Base-by-base conservation (phyloP, 2,888 invertebrate genomes). In the Alloscopus bannaensis region DNA sequence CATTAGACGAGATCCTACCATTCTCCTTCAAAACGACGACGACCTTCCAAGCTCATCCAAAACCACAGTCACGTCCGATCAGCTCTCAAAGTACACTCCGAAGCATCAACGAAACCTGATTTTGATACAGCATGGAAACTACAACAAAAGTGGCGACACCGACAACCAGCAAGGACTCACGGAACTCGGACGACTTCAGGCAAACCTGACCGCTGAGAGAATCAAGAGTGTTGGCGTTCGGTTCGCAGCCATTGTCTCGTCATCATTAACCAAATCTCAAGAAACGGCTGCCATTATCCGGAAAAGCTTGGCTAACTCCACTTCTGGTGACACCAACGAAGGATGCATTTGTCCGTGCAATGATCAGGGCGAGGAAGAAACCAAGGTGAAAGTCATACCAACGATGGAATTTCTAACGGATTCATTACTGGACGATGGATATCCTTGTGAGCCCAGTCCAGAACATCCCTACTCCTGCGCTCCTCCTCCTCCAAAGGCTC, bases 111-210 rank as follows among this genome's bases (percentile, higher is more conserved):
- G 98, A 20, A 95, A 98, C 88, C 88, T 99, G 68, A 91, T 98
- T 85, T 90, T 99, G 20, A 93, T 99, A 76, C 91, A 99, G 52
- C 99, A 99, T 88, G 99, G 99, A 0, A 98, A 99, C 88, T 99
- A 99, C 88, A 91, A 95, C 86, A 88, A 93, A 29, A 90, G 91
- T 8, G 96, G 94, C 0, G 91, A 90, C 0, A 97, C 97, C 87
- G 89, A 90, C 4, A 93, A 95, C 24, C 2, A 20, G 13, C 80
- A 75, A 18, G 64, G 57, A 6, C 91, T 98, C 8, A 98, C 98
- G 0, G 91, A 92, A 60, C 89, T 97, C 75, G 97, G 97, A 91
- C 36, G 71, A 26, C 75, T 83, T 40, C 99, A 99, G 90, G 99
- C 98, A 0, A 92, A 93, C 36, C 88, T 92, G 40, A 95, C 97